phyloP scores from a whole-genome alignment of 2,888 invertebrate genomes.

The Pyralis farinalis region DNA sequence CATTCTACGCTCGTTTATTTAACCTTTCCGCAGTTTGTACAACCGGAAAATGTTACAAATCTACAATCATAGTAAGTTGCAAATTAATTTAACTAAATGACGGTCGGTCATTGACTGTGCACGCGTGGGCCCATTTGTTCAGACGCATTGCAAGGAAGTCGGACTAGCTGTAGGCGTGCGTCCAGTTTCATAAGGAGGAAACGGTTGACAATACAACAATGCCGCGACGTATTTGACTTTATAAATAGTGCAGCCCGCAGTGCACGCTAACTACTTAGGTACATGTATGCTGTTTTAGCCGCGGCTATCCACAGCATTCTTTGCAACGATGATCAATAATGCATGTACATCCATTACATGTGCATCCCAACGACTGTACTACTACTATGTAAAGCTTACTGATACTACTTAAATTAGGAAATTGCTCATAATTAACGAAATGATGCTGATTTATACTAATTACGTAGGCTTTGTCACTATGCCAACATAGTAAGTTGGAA shows the following conservation, averaged over 20 bases:
- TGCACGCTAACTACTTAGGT: slow-evolving; percentile 33
- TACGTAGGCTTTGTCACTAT: not conserved
- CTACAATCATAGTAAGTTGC: slow-evolving; percentile 2
- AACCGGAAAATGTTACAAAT: not conserved
- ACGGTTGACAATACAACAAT: slow-evolving; percentile 71
- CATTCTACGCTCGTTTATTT: no score
- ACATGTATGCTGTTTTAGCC: not conserved
- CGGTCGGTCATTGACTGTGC: slow-evolving; percentile 32
- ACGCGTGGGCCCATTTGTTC: slow-evolving; percentile 23
- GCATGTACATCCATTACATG: no score
- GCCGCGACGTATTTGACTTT: slow-evolving; percentile 67
- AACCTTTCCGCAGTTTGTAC: no score
- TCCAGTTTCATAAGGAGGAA: slow-evolving; percentile 61
- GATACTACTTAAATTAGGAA: not conserved
- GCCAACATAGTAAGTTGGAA: no score
- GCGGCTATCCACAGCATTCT: not conserved
- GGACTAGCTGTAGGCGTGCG: slow-evolving; percentile 42
- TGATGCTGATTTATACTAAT: not conserved
- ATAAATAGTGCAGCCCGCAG: slow-evolving; percentile 65
- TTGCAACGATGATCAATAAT: no score
- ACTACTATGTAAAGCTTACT: not conserved
- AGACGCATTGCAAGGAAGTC: slow-evolving; percentile 51
- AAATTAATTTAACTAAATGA: slow-evolving; percentile 6
- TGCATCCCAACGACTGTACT: no score
- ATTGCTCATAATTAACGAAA: not conserved